A percentile compares a stretch with the other conserved stretches of the same genome.
Evolutionary conservation across 1,140 invertebrate genomes (phyloP).

Genomic region (Drosophila guanche): DNA sequence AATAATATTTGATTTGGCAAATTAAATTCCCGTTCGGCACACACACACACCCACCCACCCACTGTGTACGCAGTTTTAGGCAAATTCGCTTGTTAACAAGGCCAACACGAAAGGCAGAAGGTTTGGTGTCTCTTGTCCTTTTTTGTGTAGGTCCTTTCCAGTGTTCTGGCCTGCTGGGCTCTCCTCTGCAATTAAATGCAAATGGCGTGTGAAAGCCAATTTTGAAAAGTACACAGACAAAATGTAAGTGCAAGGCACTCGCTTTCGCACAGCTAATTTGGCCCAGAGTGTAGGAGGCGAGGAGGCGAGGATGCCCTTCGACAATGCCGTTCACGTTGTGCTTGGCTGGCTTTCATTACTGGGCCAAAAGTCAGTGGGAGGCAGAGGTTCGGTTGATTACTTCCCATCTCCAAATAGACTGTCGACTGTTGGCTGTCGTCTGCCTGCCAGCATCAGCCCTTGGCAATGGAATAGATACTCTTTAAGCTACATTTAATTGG

Average conservation of each 20-base stretch:
- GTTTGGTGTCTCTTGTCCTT: neutral
- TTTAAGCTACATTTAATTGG: conserved; percentile 32
- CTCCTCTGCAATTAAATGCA: conserved; percentile 71
- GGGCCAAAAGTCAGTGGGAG: conserved; percentile 58
- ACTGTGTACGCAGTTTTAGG: conserved; percentile 60
- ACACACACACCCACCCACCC: neutral
- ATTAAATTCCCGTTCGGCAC: conserved; percentile 32
- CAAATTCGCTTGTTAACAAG: conserved; percentile 74
- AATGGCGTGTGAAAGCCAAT: conserved; percentile 81
- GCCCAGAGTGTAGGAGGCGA: neutral
- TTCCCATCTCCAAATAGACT: neutral
- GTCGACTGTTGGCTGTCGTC: too few species aligned
- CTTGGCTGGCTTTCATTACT: conserved; percentile 56
- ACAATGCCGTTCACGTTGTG: conserved; percentile 55
- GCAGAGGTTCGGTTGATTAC: conserved; percentile 34
- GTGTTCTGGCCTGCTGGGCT: too few species aligned
- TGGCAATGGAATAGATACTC: neutral
- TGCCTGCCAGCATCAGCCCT: too few species aligned
- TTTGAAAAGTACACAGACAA: conserved; percentile 74
- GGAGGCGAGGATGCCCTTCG: neutral
- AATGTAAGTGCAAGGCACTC: conserved; percentile 76
- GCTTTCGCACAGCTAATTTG: conserved; percentile 75
- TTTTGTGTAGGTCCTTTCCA: neutral
- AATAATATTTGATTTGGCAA: conserved; percentile 75
- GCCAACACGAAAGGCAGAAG: conserved; percentile 37